A percentile compares a stretch with the other conserved stretches of the same genome.
These are phyloP conservation scores for Abrostola triplasia DNA, from an alignment of 2,888 invertebrate species.

Conservation along the genomic window DNA sequence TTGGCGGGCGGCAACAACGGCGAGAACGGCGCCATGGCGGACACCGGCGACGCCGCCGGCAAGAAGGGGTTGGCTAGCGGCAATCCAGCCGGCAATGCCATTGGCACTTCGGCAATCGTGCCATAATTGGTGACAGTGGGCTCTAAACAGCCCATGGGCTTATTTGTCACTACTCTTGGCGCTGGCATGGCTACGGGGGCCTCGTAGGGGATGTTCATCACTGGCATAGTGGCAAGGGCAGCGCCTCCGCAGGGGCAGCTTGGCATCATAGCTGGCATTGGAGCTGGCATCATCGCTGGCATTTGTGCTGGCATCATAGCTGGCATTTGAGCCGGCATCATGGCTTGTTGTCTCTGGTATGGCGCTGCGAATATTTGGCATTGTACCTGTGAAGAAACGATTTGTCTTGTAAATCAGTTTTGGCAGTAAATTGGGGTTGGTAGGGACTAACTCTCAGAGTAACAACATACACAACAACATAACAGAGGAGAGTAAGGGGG, in stretches of 20 bases:
- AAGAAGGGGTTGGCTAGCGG: conserved; percentile 61
- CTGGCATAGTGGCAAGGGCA: not conserved
- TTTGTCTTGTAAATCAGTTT: too few relatives aligned
- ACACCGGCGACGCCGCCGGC: conserved; percentile 73
- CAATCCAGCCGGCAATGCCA: conserved; percentile 6
- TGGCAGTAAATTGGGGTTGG: too few relatives aligned
- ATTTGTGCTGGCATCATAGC: conserved; percentile 14
- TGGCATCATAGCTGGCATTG: conserved; percentile 17
- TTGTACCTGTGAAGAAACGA: conserved; percentile 20
- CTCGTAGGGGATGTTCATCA: conserved; percentile 2
- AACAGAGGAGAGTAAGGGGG: too few relatives aligned
- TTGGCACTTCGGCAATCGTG: conserved; percentile 4
- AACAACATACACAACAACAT: too few relatives aligned
- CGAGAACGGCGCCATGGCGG: conserved; percentile 60
- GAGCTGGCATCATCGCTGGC: conserved; percentile 18
- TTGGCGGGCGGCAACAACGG: conserved; percentile 62
- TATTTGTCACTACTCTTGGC: conserved; percentile 17
- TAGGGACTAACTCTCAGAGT: too few relatives aligned
- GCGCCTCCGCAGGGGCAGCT: conserved; percentile 1
- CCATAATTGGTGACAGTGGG: conserved; percentile 9
- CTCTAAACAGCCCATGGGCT: conserved; percentile 32
- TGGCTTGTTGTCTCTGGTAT: conserved; percentile 17
- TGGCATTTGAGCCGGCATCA: conserved; percentile 16
- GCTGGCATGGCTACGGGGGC: conserved; percentile 7
- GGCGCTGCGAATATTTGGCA: conserved; percentile 38